These are phyloP conservation scores for Dicranocentrus wangi DNA, from an alignment of 2,888 invertebrate genomes.

Conservation along the genomic window DNA sequence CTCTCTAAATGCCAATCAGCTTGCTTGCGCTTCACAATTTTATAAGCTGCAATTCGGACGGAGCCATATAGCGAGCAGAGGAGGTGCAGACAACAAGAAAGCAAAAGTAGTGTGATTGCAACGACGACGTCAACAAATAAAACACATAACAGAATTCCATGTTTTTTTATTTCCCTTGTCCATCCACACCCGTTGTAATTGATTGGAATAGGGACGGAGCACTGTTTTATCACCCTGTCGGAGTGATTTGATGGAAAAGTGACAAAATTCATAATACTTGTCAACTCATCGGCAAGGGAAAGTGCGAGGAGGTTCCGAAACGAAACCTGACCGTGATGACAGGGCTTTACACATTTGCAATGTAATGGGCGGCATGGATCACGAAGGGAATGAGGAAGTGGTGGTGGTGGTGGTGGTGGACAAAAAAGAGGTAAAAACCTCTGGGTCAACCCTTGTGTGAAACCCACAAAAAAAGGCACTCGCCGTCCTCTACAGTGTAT, in stretches of 20 bases:
- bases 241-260: conserved; percentile 16
- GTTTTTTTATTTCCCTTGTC: not conserved
- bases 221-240: conserved; percentile 21
- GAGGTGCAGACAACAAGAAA: not conserved
- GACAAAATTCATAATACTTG: conserved; percentile 16
- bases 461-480: conserved; percentile 9
- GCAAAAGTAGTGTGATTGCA: not conserved
- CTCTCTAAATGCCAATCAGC: conserved; percentile 41
- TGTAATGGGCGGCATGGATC: conserved; percentile 51
- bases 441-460: conserved; percentile 8
- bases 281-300: not conserved
- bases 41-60: too few species aligned
- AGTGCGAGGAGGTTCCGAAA: not conserved
- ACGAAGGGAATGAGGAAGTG: conserved; percentile 9
- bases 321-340: conserved; percentile 10
- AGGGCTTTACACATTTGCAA: conserved; percentile 28
- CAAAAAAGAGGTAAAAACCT: conserved; percentile 17
- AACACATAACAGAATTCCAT: not conserved
- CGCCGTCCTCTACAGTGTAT: too few species aligned
- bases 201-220: conserved; percentile 9
- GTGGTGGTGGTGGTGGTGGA: not conserved
- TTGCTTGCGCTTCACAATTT: too few species aligned
- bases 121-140: too few species aligned
- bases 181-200: not conserved
- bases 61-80: too few species aligned